These are phyloP conservation scores for Botia kubotai DNA, from an alignment of 2,797 vertebrate species.

Conservation along the genomic window DNA sequence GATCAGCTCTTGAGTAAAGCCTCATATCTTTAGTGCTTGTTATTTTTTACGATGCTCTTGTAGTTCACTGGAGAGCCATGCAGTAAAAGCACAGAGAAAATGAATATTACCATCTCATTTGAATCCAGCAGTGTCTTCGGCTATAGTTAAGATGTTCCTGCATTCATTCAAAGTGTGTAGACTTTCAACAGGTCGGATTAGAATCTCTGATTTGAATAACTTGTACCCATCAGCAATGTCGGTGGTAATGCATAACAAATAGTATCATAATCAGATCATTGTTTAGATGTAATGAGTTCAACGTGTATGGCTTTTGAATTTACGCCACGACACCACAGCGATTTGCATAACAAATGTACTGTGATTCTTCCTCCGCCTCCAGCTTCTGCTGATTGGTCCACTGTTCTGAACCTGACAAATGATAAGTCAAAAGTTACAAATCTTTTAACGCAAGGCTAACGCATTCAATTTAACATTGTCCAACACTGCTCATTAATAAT, in stretches of 20 bases:
- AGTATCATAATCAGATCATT: too few species aligned
- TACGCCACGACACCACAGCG: too few species aligned
- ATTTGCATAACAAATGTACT: too few species aligned
- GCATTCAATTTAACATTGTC: background rate
- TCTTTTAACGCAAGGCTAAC: background rate
- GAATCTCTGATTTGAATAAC: too few species aligned
- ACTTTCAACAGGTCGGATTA: conserved; percentile 14
- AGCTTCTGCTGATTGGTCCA: background rate
- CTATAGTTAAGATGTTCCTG: conserved; percentile 2
- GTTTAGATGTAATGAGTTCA: too few species aligned
- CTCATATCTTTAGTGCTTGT: background rate
- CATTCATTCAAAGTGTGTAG: conserved; percentile 5
- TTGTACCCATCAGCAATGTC: too few species aligned
- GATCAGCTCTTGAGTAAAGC: background rate
- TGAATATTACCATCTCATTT: background rate
- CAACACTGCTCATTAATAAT: background rate
- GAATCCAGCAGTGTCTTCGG: conserved; percentile 15
- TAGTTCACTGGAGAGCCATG: background rate
- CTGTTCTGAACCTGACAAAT: background rate
- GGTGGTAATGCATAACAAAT: too few species aligned
- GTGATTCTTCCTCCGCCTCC: background rate
- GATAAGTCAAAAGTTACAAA: too few species aligned
- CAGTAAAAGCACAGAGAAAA: conserved; percentile 20
- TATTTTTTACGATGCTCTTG: conserved; percentile 27
- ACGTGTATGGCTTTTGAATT: too few species aligned